Percentiles rank a stretch among this genome's conserved stretches.
Evolutionary conservation across 2,888 invertebrate species (phyloP).

Genomic region (Rhimphoctona megacephalus): DNA sequence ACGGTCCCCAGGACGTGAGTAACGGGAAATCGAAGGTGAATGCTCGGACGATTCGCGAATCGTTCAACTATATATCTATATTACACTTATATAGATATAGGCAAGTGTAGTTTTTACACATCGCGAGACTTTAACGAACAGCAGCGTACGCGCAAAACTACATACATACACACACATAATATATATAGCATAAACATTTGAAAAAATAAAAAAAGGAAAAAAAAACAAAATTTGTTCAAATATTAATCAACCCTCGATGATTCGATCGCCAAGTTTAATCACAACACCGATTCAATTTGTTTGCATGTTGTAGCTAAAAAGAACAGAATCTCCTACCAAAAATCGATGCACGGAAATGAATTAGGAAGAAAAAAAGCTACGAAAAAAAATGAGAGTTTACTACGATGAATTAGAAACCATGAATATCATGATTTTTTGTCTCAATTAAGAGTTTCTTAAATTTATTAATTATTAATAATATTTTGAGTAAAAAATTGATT

Average conservation of each 20-base stretch:
- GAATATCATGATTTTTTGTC: not conserved
- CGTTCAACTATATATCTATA: slow-evolving; percentile 44
- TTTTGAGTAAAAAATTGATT: not conserved
- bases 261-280: not conserved
- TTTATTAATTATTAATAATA: not conserved
- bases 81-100: slow-evolving; percentile 33
- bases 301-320: too few species aligned
- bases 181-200: not conserved
- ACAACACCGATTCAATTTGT: too few species aligned
- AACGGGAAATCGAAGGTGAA: slow-evolving; percentile 85
- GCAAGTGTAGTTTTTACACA: slow-evolving; percentile 35
- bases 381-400: too few species aligned
- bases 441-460: not conserved
- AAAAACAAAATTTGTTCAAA: not conserved
- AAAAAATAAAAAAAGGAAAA: not conserved
- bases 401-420: too few species aligned
- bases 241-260: not conserved
- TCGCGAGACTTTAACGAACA: slow-evolving; percentile 54
- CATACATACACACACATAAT: not conserved
- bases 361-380: too few species aligned
- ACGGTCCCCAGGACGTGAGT: slow-evolving; percentile 76
- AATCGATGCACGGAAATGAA: too few species aligned
- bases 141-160: slow-evolving; percentile 52
- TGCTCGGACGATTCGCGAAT: slow-evolving; percentile 84
- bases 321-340: too few species aligned